A percentile compares a stretch with the other conserved stretches of the same genome.
phyloP scores from a whole-genome alignment of 2,888 invertebrate genomes.

The Cantharis nigra region DNA sequence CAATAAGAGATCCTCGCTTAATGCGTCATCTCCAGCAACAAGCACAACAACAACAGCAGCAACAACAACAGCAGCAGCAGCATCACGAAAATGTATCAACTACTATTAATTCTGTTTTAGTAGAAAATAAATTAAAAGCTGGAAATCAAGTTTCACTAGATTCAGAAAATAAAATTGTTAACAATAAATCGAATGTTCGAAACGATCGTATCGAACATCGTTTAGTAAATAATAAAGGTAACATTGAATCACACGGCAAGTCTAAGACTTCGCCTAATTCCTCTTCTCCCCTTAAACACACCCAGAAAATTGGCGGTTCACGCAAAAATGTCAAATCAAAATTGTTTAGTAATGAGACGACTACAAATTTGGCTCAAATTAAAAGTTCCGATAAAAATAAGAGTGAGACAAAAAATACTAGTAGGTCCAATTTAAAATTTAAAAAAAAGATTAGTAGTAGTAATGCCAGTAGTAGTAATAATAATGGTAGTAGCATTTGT shows the following conservation, averaged over 20 bases:
- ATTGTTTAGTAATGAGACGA: constrained; percentile 16
- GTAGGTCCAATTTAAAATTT: constrained; percentile 36
- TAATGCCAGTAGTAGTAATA: neutral
- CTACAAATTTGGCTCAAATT: constrained; percentile 48
- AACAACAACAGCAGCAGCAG: constrained; percentile 38
- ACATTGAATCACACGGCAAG: constrained; percentile 37
- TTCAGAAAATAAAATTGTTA: constrained; percentile 54
- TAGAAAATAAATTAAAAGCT: constrained; percentile 47
- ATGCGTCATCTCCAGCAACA: constrained; percentile 44
- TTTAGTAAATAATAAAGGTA: constrained; percentile 52
- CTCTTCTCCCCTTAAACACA: constrained; percentile 42
- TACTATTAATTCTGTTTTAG: constrained; percentile 42
- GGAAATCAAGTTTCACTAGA: constrained; percentile 42
- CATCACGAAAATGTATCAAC: constrained; percentile 31
- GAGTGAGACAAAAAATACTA: constrained; percentile 36
- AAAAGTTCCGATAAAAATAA: constrained; percentile 43
- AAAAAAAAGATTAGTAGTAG: constrained; percentile 36
- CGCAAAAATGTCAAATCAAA: constrained; percentile 41
- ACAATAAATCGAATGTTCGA: constrained; percentile 53
- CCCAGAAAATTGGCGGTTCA: constrained; percentile 33
- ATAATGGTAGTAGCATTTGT: neutral
- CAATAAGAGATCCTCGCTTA: constrained; percentile 53
- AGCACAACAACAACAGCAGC: constrained; percentile 28
- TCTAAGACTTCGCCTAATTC: constrained; percentile 39
- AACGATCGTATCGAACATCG: constrained; percentile 54